A percentile compares a stretch with the other conserved stretches of the same genome.
These are phyloP conservation scores for Sus scrofa DNA, from an alignment of 2,113 vertebrate genomes.

Conservation along the genomic window T2T-Sscrofa CM000829.6:69929501-69930000, in stretches of 20 bases:
- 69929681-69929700: constrained; percentile 48
- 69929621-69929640: background rate
- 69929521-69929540: constrained; percentile 51
- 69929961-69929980: background rate
- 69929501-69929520: constrained; percentile 51
- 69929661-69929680: background rate
- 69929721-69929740: constrained; percentile 48
- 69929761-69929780: constrained; percentile 61
- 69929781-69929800: constrained; percentile 45
- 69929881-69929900: background rate
- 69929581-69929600: constrained; percentile 26
- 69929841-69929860: background rate
- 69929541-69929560: constrained; percentile 53
- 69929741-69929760: constrained; percentile 30
- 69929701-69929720: background rate
- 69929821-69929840: background rate
- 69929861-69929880: background rate
- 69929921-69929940: background rate
- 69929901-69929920: background rate
- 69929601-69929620: background rate
- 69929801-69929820: background rate
- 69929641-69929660: background rate
- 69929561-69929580: constrained; percentile 46
- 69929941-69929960: background rate
- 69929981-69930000: background rate